phyloP scores from a whole-genome alignment of 2,797 vertebrate species.

The Erethizon dorsatum region DNA sequence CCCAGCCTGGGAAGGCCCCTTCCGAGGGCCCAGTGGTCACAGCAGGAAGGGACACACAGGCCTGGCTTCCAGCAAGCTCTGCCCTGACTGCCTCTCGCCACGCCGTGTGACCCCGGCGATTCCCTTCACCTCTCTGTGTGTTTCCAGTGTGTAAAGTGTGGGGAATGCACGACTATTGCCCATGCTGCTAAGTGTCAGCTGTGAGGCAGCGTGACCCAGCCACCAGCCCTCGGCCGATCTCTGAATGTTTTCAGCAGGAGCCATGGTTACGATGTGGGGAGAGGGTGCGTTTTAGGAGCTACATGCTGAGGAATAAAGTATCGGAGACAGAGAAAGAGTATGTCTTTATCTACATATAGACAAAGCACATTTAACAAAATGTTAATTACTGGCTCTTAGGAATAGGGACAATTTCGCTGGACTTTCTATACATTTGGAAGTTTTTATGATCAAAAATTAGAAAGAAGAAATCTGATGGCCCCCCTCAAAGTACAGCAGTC shows the following conservation, averaged over 20 bases:
- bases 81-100: background rate
- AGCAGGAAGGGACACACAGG: no score
- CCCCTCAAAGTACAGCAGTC: background rate
- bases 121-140: background rate
- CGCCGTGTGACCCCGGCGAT: background rate
- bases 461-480: background rate
- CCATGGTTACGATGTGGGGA: background rate
- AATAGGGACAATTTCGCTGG: background rate
- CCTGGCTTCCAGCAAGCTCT: background rate
- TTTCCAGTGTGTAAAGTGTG: background rate
- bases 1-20: background rate
- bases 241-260: background rate
- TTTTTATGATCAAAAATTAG: conserved; percentile 30
- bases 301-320: background rate
- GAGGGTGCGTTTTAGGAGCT: background rate
- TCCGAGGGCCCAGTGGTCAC: background rate
- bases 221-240: background rate
- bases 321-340: background rate
- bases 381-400: background rate
- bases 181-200: background rate
- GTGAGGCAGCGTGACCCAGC: background rate
- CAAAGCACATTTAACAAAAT: conserved; percentile 14
- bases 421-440: conserved; percentile 5
- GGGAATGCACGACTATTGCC: background rate
- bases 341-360: background rate